These are phyloP conservation scores for Lycocerus yunnanus DNA, from an alignment of 2,888 invertebrate genomes.

Conservation along the genomic window DNA sequence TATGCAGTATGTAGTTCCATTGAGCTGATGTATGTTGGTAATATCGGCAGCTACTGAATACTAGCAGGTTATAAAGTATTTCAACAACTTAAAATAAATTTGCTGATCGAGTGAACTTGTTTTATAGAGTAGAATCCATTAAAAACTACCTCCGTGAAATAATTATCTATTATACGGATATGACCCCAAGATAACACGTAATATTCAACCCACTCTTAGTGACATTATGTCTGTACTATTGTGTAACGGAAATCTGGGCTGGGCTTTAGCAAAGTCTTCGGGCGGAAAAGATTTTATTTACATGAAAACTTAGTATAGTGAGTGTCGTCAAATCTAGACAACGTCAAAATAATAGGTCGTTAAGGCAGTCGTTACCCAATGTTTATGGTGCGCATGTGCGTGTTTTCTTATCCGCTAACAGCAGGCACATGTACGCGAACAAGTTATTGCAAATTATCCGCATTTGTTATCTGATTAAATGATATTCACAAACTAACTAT, in stretches of 20 bases:
- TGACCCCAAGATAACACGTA: constrained; percentile 35
- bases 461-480: constrained; percentile 38
- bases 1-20: constrained; percentile 12
- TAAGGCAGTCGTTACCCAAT: constrained; percentile 35
- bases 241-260: constrained; percentile 34
- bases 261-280: constrained; percentile 26
- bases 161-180: constrained; percentile 36
- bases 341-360: constrained; percentile 33
- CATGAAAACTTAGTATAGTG: constrained; percentile 23
- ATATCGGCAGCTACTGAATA: background rate
- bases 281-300: constrained; percentile 30
- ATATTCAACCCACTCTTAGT: constrained; percentile 32
- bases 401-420: constrained; percentile 39
- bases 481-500: constrained; percentile 21
- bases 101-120: background rate
- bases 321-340: constrained; percentile 36
- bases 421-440: constrained; percentile 35
- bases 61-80: background rate
- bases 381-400: constrained; percentile 38
- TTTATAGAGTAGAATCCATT: background rate
- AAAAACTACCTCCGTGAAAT: constrained; percentile 12
- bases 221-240: constrained; percentile 35
- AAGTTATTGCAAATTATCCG: constrained; percentile 34
- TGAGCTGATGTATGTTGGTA: background rate
- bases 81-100: background rate